Evolutionary conservation across 1,140 invertebrate genomes (phyloP).

Genomic region (Pseudomyrmex cubaensis): DNA sequence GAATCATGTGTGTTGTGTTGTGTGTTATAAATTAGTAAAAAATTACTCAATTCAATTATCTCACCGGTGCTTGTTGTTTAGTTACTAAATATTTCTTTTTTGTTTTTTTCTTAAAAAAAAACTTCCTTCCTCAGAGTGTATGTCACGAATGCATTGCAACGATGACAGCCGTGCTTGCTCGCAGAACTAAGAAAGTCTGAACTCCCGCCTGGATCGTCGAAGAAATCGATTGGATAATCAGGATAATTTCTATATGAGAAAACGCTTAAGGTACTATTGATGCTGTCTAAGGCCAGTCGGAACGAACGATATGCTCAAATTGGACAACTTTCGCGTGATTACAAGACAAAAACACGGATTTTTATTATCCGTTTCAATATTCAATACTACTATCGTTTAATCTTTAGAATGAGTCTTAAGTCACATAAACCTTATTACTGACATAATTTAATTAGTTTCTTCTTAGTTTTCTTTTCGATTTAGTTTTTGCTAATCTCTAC

Average conservation of each 20-base stretch:
- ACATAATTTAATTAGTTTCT: background rate
- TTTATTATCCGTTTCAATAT: background rate
- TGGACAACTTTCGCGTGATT: background rate
- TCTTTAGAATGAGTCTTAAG: background rate
- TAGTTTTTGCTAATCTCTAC: no score
- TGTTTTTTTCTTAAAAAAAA: background rate
- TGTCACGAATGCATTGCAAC: constrained; percentile 44
- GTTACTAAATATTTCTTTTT: no score
- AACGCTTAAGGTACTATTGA: constrained; percentile 55
- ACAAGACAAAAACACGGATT: constrained; percentile 8
- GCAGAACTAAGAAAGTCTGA: constrained; percentile 15
- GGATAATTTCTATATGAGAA: constrained; percentile 60
- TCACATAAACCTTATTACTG: background rate
- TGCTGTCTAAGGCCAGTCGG: constrained; percentile 59
- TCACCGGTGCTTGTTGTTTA: no score
- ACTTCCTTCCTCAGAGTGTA: constrained; percentile 30
- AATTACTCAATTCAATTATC: background rate
- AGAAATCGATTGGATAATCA: constrained; percentile 58
- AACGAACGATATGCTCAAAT: constrained; percentile 60
- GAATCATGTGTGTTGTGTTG: background rate
- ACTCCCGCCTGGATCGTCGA: constrained; percentile 35
- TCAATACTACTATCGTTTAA: background rate
- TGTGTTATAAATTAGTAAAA: no score
- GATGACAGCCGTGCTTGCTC: constrained; percentile 41
- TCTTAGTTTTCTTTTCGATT: background rate